A percentile compares a stretch with the other conserved stretches of the same genome.
These are phyloP conservation scores for Harmothoe impar DNA, from an alignment of 2,888 invertebrate genomes.

Conservation along the genomic window DNA sequence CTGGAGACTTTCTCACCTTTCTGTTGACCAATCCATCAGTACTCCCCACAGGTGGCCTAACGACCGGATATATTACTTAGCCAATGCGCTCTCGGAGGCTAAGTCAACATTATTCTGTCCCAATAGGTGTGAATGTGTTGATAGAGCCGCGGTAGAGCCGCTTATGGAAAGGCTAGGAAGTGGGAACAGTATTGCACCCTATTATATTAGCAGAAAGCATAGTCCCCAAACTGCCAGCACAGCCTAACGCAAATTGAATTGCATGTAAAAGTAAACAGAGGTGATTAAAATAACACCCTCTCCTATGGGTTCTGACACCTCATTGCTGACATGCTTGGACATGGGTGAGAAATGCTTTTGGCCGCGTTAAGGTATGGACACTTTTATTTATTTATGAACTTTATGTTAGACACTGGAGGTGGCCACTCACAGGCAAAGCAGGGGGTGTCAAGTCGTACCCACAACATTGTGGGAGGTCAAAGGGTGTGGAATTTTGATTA, in stretches of 20 bases:
- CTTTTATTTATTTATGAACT: conserved; percentile 9
- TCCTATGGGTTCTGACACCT: not conserved
- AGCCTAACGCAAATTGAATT: not conserved
- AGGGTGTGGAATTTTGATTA: not conserved
- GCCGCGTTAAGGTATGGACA: not conserved
- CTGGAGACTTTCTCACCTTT: conserved; percentile 37
- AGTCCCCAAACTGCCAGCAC: not conserved
- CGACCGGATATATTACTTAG: conserved; percentile 54
- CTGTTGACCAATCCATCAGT: conserved; percentile 59
- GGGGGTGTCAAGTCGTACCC: not conserved
- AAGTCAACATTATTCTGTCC: conserved; percentile 43
- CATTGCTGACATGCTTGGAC: not conserved
- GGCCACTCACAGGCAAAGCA: too few relatives aligned
- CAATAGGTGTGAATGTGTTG: conserved; percentile 49
- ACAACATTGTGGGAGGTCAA: not conserved
- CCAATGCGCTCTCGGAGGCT: conserved; percentile 44
- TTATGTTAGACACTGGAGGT: not conserved
- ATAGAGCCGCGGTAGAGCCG: not conserved
- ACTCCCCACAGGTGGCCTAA: not conserved
- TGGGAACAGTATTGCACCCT: not conserved
- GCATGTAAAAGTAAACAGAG: conserved; percentile 8
- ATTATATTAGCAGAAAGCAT: not conserved
- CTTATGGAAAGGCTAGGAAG: not conserved
- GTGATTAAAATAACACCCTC: conserved; percentile 34
- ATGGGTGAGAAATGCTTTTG: not conserved